Evolutionary conservation across 2,888 invertebrate genomes (phyloP).

Genomic region (Limenitis camilla): DNA sequence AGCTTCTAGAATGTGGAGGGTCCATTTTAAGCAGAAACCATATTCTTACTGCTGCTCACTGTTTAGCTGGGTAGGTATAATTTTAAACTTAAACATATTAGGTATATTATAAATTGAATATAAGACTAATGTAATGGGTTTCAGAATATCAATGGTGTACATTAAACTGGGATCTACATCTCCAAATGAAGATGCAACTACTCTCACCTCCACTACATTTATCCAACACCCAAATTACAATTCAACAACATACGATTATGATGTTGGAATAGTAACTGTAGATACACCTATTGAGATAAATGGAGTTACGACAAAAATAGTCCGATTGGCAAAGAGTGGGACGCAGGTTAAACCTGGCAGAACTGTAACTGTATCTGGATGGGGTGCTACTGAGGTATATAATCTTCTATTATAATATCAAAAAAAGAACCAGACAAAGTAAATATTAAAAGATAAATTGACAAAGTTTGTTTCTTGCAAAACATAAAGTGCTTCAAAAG

Average conservation of each 20-base stretch:
- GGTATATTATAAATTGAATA: not conserved
- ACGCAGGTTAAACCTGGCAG: conserved; percentile 34
- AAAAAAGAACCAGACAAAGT: too few species aligned
- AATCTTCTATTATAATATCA: not conserved
- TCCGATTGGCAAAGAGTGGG: conserved; percentile 31
- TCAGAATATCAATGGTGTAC: conserved; percentile 34
- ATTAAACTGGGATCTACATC: conserved; percentile 57
- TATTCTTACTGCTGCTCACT: conserved; percentile 64
- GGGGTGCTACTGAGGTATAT: conserved; percentile 43
- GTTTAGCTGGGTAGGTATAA: conserved; percentile 30
- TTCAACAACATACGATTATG: conserved; percentile 49
- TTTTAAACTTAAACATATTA: not conserved
- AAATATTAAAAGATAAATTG: too few species aligned
- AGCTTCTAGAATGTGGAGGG: conserved; percentile 53
- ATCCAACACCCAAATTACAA: conserved; percentile 55
- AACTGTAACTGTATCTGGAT: conserved; percentile 45
- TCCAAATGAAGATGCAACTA: conserved; percentile 45
- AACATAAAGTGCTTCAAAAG: not conserved
- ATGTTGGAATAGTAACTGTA: conserved; percentile 54
- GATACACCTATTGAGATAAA: conserved; percentile 41
- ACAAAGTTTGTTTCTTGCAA: not conserved
- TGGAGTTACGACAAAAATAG: conserved; percentile 35
- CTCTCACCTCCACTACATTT: conserved; percentile 42
- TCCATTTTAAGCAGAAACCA: conserved; percentile 44
- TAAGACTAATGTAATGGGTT: not conserved